phyloP scores from a whole-genome alignment of 2,797 vertebrate genomes.

The Microchirus variegatus region DNA sequence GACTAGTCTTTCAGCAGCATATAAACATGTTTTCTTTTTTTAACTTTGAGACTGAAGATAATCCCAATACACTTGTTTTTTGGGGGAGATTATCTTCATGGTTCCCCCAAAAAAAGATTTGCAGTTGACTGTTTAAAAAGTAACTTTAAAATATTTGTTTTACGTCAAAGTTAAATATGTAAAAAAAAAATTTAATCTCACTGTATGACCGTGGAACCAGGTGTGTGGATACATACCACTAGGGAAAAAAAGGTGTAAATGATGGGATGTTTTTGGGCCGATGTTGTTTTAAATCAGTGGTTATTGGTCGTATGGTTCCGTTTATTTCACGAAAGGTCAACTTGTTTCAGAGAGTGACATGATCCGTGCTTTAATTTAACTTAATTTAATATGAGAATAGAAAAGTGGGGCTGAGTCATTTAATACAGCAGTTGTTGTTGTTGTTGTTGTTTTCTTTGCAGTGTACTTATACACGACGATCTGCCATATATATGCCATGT shows the following conservation, averaged over 20 bases:
- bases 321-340: not conserved
- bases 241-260: too few relatives aligned
- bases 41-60: not conserved
- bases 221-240: too few relatives aligned
- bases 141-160: too few relatives aligned
- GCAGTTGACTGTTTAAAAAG: too few relatives aligned
- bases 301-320: not conserved
- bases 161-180: too few relatives aligned
- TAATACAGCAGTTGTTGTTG: slow-evolving; percentile 38
- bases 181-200: too few relatives aligned
- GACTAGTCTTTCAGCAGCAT: not conserved
- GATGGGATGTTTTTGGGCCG: not conserved
- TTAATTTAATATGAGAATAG: not conserved
- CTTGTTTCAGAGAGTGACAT: not conserved
- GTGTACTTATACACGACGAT: slow-evolving; percentile 29
- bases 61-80: not conserved
- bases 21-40: not conserved
- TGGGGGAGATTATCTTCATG: too few relatives aligned
- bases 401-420: slow-evolving; percentile 1
- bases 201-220: too few relatives aligned
- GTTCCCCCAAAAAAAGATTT: not conserved
- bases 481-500: slow-evolving; percentile 57
- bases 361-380: not conserved
- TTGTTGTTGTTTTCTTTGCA: slow-evolving; percentile 57
- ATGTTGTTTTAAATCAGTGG: not conserved